phyloP scores from a whole-genome alignment of 2,888 invertebrate genomes.

The Ophioninae sp. region DNA sequence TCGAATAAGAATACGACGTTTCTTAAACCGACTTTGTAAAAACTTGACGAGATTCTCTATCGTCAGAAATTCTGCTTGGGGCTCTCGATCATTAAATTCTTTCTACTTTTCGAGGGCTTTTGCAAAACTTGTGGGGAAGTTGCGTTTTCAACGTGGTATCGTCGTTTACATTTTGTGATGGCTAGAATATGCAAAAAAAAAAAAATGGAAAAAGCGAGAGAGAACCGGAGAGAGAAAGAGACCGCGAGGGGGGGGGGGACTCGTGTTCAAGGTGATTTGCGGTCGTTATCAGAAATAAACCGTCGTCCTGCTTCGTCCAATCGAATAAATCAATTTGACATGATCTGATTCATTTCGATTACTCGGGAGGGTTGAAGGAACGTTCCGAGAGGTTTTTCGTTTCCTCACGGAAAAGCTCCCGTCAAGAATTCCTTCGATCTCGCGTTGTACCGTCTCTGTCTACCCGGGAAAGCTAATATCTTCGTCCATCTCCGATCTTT shows the following conservation, averaged over 20 bases:
- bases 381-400: constrained; percentile 44
- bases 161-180: constrained; percentile 23
- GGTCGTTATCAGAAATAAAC: constrained; percentile 49
- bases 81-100: constrained; percentile 15
- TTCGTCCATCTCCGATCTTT: neutral
- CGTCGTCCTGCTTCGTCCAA: constrained; percentile 49
- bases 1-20: neutral
- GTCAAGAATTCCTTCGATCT: constrained; percentile 55
- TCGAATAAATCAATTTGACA: constrained; percentile 63
- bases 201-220: neutral
- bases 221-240: neutral
- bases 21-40: neutral
- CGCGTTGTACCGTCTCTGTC: constrained; percentile 51
- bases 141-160: neutral
- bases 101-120: neutral
- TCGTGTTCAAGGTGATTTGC: constrained; percentile 52
- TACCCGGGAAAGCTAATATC: constrained; percentile 11
- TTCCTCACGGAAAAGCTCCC: constrained; percentile 50
- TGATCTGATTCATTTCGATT: constrained; percentile 59
- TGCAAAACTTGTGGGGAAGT: constrained; percentile 3
- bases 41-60: neutral
- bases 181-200: constrained; percentile 24
- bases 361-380: constrained; percentile 30
- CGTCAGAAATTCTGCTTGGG: neutral
- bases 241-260: neutral